These are phyloP conservation scores for Oenanthe melanoleuca DNA, from an alignment of 2,113 vertebrate genomes.

Conservation along the genomic window DNA sequence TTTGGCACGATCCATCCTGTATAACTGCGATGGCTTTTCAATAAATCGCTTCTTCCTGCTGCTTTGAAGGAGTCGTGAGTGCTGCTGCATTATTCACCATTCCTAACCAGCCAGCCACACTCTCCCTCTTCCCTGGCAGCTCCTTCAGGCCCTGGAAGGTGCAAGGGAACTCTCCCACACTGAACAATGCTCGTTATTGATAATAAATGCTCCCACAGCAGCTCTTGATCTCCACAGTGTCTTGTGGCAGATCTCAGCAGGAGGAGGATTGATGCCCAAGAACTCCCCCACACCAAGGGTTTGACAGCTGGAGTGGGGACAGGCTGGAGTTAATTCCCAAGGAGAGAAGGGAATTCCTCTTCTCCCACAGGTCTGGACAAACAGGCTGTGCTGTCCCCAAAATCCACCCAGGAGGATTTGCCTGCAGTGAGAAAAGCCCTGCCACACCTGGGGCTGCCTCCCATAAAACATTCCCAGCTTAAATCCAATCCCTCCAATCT, in stretches of 20 bases:
- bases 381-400: not conserved
- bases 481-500: not conserved
- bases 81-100: too few relatives aligned
- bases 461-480: not conserved
- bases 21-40: too few relatives aligned
- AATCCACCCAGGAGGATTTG: not conserved
- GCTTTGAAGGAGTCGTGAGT: too few relatives aligned
- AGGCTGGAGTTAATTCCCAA: not conserved
- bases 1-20: too few relatives aligned
- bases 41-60: too few relatives aligned
- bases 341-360: not conserved
- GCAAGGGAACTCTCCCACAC: not conserved
- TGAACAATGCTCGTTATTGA: not conserved
- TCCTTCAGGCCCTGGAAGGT: not conserved
- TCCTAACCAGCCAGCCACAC: too few relatives aligned
- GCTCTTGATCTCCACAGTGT: not conserved
- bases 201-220: not conserved
- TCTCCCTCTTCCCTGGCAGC: not conserved
- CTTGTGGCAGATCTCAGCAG: not conserved
- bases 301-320: accelerated
- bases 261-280: not conserved
- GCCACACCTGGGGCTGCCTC: not conserved
- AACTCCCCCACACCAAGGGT: not conserved
- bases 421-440: not conserved
- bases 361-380: not conserved